Conservation (phyloP, 2,113 vertebrate genomes). For the Percina caprodes region DNA sequence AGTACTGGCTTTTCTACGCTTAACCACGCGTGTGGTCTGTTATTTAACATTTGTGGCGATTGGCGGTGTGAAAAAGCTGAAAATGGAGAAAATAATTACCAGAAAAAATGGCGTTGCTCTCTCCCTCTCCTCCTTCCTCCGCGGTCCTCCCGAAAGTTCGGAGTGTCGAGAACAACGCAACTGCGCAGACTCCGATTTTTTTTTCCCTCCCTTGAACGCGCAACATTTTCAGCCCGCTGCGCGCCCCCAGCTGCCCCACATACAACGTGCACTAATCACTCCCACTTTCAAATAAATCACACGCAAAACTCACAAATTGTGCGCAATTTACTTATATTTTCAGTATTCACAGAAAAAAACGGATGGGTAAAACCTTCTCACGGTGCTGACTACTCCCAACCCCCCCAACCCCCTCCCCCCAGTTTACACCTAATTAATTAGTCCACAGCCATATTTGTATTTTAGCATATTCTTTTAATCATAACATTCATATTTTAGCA, state of each 20-base stretch:
- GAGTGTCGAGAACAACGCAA: slow-evolving; percentile 64
- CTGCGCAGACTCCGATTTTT: slow-evolving; percentile 71
- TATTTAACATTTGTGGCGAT: rapidly evolving
- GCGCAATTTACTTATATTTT: neutral
- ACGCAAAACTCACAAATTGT: slow-evolving; percentile 17
- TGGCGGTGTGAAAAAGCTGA: neutral
- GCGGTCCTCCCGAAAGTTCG: slow-evolving; percentile 77
- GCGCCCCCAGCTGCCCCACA: slow-evolving; percentile 56
- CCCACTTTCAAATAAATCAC: neutral
- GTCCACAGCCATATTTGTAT: neutral
- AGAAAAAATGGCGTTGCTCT: slow-evolving; percentile 67
- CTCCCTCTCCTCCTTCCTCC: slow-evolving; percentile 62
- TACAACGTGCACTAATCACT: slow-evolving; percentile 1
- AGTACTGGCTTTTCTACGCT: rapidly evolving
- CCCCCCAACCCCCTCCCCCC: rapidly evolving
- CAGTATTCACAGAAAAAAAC: neutral
- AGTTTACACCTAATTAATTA: neutral
- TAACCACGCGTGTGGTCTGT: rapidly evolving
- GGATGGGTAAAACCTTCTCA: neutral
- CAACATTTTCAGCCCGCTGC: slow-evolving; percentile 52
- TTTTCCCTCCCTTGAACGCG: slow-evolving; percentile 60
- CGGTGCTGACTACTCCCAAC: rapidly evolving
- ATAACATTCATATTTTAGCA: neutral
- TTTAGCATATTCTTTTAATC: neutral
- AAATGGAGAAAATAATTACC: slow-evolving; percentile 57